A percentile compares a stretch with the other conserved stretches of the same genome.
Conservation (phyloP, 2,888 invertebrate genomes). For the Dorcus hopei region DNA sequence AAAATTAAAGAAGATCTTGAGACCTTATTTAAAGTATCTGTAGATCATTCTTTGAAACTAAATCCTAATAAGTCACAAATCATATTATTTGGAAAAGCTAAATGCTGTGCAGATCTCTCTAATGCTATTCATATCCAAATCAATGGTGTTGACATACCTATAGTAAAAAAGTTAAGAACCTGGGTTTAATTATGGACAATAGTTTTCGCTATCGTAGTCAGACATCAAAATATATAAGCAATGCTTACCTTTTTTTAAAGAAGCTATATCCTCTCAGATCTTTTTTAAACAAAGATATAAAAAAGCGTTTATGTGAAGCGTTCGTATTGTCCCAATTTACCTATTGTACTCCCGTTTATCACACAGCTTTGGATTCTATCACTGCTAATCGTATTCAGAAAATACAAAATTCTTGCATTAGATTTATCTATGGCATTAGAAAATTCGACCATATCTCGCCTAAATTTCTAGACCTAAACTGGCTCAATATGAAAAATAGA, state of each 20-base stretch:
- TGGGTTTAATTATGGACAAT: background rate
- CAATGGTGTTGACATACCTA: background rate
- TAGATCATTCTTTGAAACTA: too few relatives aligned
- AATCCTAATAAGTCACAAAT: background rate
- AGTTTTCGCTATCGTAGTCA: background rate
- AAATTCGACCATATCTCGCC: slow-evolving; percentile 4
- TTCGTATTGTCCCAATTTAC: slow-evolving; percentile 10
- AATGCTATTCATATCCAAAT: background rate
- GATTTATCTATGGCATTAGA: slow-evolving; percentile 8
- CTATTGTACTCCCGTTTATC: slow-evolving; percentile 6
- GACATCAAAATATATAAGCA: background rate
- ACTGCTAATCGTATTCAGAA: background rate
- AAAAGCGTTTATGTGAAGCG: background rate
- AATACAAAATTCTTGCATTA: slow-evolving; percentile 4
- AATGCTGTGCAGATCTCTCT: background rate
- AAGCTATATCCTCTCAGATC: background rate
- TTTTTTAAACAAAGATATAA: background rate
- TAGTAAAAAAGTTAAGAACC: background rate
- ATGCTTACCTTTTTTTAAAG: background rate
- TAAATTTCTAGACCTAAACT: background rate
- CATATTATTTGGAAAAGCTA: background rate
- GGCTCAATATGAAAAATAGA: slow-evolving; percentile 3
- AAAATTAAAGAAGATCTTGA: too few relatives aligned
- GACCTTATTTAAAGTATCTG: too few relatives aligned
- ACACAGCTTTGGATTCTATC: background rate